These are phyloP conservation scores for Mycalesis mineus DNA, from an alignment of 2,888 invertebrate genomes.

Conservation along the genomic window DNA sequence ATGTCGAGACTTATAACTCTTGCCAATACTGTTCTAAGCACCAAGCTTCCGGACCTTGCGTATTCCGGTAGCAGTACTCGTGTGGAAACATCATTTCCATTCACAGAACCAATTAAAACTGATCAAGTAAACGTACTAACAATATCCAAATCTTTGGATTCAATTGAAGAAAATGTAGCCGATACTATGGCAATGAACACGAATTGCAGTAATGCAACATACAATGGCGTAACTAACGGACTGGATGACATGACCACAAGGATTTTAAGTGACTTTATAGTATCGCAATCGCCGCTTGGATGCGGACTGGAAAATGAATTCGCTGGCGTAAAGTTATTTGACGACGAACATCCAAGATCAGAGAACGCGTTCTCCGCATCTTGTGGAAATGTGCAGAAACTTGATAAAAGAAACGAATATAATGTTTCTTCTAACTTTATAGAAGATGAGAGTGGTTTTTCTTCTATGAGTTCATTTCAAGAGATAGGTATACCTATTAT, in stretches of 20 bases:
- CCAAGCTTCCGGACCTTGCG: slow-evolving; percentile 66
- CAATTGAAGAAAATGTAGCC: slow-evolving; percentile 43
- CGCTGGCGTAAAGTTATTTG: slow-evolving; percentile 39
- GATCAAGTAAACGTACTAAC: slow-evolving; percentile 36
- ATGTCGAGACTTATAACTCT: slow-evolving; percentile 68
- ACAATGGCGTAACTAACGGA: slow-evolving; percentile 41
- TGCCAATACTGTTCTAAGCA: slow-evolving; percentile 70
- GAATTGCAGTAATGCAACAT: slow-evolving; percentile 39
- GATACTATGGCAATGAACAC: slow-evolving; percentile 44
- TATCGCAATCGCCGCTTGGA: slow-evolving; percentile 42
- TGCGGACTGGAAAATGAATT: slow-evolving; percentile 50
- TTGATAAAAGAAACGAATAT: slow-evolving; percentile 52
- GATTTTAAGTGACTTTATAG: slow-evolving; percentile 41
- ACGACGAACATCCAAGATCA: slow-evolving; percentile 36
- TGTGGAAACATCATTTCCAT: slow-evolving; percentile 16
- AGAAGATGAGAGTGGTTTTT: slow-evolving; percentile 91
- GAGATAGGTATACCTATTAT: slow-evolving; percentile 85
- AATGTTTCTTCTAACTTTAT: slow-evolving; percentile 56
- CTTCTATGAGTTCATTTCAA: slow-evolving; percentile 90
- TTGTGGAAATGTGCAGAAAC: slow-evolving; percentile 37
- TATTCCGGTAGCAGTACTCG: slow-evolving; percentile 44
- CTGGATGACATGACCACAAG: slow-evolving; percentile 41
- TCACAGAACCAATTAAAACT: slow-evolving; percentile 29
- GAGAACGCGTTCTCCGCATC: slow-evolving; percentile 31
- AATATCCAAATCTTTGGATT: slow-evolving; percentile 40